Percentiles rank a stretch among this genome's conserved stretches.
phyloP scores from a whole-genome alignment of 2,113 vertebrate species.

The Aspidoscelis tigris region DNA sequence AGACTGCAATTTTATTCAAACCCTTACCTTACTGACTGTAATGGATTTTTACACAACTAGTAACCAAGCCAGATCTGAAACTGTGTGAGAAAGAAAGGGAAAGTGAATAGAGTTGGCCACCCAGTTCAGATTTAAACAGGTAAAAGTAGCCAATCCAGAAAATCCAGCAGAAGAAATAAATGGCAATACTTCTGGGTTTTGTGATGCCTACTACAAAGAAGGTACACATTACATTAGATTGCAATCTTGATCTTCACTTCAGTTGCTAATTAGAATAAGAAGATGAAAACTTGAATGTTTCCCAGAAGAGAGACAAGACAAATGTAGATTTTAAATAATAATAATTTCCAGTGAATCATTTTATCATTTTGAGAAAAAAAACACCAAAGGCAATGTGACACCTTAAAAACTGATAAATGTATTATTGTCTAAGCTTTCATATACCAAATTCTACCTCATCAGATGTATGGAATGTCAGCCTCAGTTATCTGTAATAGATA shows the following conservation, averaged over 20 bases:
- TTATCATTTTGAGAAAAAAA: background rate
- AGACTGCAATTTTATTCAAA: no score
- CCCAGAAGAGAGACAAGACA: background rate
- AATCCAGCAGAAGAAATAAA: background rate
- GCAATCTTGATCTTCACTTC: background rate
- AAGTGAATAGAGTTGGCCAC: no score
- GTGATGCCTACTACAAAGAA: background rate
- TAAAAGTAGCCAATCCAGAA: background rate
- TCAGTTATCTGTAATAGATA: no score
- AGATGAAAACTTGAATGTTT: background rate
- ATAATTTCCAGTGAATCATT: background rate
- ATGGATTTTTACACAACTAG: no score
- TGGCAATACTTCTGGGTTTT: background rate
- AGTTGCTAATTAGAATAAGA: background rate
- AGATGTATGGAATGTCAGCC: background rate
- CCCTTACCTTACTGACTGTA: no score
- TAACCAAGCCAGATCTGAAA: no score
- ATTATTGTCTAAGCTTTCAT: background rate
- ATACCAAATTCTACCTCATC: background rate
- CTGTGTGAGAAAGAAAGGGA: no score
- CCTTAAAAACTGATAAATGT: background rate
- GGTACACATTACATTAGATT: background rate
- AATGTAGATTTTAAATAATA: background rate
- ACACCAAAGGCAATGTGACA: background rate
- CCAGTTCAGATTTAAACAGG: no score